Percentiles rank a stretch among this genome's conserved stretches.
Conservation (phyloP, 2,113 vertebrate species). For the Athene noctua region DNA sequence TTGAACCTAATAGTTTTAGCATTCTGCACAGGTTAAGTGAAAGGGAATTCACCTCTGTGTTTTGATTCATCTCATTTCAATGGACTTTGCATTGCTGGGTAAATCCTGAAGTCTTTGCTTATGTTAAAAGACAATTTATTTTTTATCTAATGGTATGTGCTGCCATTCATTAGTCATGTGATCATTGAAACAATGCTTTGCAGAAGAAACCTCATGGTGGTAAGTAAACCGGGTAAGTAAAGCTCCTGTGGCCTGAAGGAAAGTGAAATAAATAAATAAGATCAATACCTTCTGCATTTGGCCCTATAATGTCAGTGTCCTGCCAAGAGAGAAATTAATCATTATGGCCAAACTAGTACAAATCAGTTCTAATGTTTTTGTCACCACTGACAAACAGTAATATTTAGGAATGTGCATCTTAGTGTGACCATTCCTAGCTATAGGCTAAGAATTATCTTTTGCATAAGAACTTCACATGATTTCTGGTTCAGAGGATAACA, state of each 20-base stretch:
- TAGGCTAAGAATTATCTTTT: not conserved
- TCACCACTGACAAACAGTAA: not conserved
- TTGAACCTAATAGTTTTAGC: not conserved
- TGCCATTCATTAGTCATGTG: not conserved
- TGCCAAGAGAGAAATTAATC: not conserved
- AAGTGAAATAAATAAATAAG: not conserved
- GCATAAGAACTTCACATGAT: not conserved
- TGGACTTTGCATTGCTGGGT: not conserved
- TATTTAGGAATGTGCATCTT: not conserved
- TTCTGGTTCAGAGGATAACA: not conserved
- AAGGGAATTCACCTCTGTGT: not conserved
- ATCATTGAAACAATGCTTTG: not conserved
- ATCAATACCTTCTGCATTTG: not conserved
- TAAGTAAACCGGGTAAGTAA: not conserved
- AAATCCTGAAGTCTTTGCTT: not conserved
- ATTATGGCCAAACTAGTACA: not conserved
- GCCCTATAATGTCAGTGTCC: not conserved
- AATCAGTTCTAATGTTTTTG: not conserved
- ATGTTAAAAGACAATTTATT: not conserved
- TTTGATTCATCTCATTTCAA: not conserved
- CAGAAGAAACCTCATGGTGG: not conserved
- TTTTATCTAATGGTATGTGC: not conserved
- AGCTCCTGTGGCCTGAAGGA: not conserved
- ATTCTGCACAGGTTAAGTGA: not conserved
- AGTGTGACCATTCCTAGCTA: not conserved